Conservation (phyloP, 2,113 vertebrate species). For the Campylomormyrus tamandua region DNA sequence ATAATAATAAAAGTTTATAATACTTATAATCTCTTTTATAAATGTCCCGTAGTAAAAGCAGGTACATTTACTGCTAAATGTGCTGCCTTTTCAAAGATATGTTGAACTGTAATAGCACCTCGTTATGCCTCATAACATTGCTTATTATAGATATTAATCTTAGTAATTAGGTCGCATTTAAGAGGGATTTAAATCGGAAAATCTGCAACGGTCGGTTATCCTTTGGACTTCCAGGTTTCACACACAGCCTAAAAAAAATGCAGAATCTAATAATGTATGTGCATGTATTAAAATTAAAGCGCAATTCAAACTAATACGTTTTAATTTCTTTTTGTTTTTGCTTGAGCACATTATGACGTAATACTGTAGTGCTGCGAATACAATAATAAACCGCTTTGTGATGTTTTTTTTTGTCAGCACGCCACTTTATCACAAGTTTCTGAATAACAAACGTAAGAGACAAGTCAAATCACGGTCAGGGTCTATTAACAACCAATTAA, state of each 20-base stretch:
- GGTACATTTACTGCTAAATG: neutral
- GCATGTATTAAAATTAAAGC: neutral
- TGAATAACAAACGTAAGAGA: neutral
- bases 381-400: neutral
- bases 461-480: neutral
- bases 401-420: neutral
- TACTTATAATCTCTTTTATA: neutral
- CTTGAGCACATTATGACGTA: neutral
- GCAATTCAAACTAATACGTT: neutral
- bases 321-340: neutral
- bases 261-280: neutral
- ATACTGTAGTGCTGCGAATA: neutral
- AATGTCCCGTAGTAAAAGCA: neutral
- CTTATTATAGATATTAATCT: neutral
- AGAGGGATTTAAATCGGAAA: neutral
- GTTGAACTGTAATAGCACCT: neutral
- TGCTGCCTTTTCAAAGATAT: neutral
- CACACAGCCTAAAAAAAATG: neutral
- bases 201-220: neutral
- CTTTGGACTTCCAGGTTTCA: neutral
- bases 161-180: neutral
- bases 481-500: neutral
- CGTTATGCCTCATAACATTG: neutral
- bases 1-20: neutral
- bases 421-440: neutral